These are phyloP conservation scores for Pyrocoelia pectoralis DNA, from an alignment of 2,888 invertebrate genomes.

Conservation along the genomic window DNA sequence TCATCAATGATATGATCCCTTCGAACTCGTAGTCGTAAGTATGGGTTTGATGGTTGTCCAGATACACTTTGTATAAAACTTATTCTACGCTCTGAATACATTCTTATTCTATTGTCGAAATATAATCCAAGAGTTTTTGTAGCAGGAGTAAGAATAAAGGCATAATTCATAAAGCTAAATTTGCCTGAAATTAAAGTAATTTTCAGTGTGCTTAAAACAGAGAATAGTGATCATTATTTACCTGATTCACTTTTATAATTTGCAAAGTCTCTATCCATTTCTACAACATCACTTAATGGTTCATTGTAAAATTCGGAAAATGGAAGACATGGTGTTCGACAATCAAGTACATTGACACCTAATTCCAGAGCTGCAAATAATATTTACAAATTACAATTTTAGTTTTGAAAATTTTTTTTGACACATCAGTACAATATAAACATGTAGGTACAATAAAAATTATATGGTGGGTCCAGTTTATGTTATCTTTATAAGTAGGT, in stretches of 20 bases:
- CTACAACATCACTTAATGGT: slow-evolving; percentile 88
- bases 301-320: slow-evolving; percentile 95
- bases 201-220: not conserved
- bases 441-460: not conserved
- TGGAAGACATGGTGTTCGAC: slow-evolving; percentile 82
- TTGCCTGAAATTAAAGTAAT: slow-evolving; percentile 60
- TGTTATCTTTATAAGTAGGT: too few relatives aligned
- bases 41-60: slow-evolving; percentile 84
- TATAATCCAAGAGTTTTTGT: slow-evolving; percentile 91
- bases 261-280: slow-evolving; percentile 94
- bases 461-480: too few relatives aligned
- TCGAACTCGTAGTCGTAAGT: slow-evolving; percentile 82
- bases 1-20: slow-evolving; percentile 91
- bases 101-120: slow-evolving; percentile 93
- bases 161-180: slow-evolving; percentile 90
- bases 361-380: slow-evolving; percentile 70
- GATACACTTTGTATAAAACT: slow-evolving; percentile 85
- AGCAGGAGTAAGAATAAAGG: slow-evolving; percentile 90
- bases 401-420: too few relatives aligned
- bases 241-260: slow-evolving; percentile 78
- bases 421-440: too few relatives aligned
- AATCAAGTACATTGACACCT: slow-evolving; percentile 79
- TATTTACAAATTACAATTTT: not conserved
- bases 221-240: slow-evolving; percentile 21
- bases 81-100: slow-evolving; percentile 91